phyloP scores from a whole-genome alignment of 2,113 vertebrate genomes.

The Toxotes chatareus region DNA sequence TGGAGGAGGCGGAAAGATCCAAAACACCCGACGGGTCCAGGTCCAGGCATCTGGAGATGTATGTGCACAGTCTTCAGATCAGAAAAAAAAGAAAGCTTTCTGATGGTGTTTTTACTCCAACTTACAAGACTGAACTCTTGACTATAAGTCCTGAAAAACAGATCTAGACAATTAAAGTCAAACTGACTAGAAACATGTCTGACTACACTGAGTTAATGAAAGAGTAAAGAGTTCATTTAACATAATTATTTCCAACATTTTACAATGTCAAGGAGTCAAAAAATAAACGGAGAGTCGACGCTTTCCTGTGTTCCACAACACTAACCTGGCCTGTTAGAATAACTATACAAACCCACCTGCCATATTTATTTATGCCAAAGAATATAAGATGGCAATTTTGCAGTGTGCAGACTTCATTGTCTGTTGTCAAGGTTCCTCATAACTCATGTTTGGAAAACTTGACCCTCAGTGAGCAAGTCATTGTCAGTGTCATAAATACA shows the following conservation, averaged over 20 bases:
- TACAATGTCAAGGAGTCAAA: not conserved
- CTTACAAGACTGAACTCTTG: not conserved
- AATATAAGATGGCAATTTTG: not conserved
- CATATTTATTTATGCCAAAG: not conserved
- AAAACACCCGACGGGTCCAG: too few species aligned
- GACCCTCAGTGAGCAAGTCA: slow-evolving; percentile 26
- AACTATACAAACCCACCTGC: not conserved
- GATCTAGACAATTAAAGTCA: not conserved
- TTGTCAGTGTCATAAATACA: slow-evolving; percentile 41
- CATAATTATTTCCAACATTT: not conserved
- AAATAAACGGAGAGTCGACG: too few species aligned
- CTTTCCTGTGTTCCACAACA: not conserved
- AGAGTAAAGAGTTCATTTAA: not conserved
- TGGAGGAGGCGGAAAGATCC: too few species aligned
- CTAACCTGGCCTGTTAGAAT: not conserved
- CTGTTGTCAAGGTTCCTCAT: slow-evolving; percentile 34
- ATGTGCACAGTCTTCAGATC: not conserved
- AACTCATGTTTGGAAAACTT: slow-evolving; percentile 28
- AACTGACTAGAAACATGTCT: not conserved
- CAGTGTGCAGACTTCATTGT: slow-evolving; percentile 26
- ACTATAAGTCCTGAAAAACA: not conserved
- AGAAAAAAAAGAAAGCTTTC: not conserved
- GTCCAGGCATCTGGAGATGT: too few species aligned
- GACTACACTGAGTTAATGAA: not conserved
- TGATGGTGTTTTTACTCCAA: not conserved